phyloP scores from a whole-genome alignment of 2,888 invertebrate species.

The Eubasilissa splendida region DNA sequence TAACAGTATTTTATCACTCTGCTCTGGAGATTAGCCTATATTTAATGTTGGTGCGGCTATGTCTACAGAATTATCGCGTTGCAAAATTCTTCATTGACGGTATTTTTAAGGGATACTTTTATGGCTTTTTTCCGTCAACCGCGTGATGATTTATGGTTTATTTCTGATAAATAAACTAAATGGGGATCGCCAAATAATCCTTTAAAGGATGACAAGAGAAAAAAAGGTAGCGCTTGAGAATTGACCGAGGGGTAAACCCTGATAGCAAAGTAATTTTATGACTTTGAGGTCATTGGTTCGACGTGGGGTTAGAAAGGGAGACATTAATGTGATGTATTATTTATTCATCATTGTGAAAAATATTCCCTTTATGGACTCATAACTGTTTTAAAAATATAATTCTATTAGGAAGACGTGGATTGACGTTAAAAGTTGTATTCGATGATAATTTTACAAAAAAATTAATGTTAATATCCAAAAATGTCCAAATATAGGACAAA shows the following conservation, averaged over 20 bases:
- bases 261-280: neutral
- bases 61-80: neutral
- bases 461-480: too few species aligned
- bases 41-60: neutral
- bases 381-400: too few species aligned
- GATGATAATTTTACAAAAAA: too few species aligned
- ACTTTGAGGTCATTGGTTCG: neutral
- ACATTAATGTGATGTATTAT: too few species aligned
- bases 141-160: conserved; percentile 9
- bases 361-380: too few species aligned
- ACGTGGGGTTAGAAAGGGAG: too few species aligned
- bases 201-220: conserved; percentile 13
- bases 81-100: neutral
- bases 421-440: too few species aligned
- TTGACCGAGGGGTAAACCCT: neutral
- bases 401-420: too few species aligned
- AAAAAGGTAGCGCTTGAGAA: conserved; percentile 1
- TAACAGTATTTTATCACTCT: neutral
- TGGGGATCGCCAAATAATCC: conserved; percentile 18
- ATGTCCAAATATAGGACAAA: too few species aligned
- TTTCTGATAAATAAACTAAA: conserved; percentile 24
- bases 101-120: conserved; percentile 4
- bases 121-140: conserved; percentile 5
- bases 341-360: too few species aligned
- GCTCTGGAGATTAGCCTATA: neutral